These are phyloP conservation scores for Drosophila jambulina DNA, from an alignment of 1,140 invertebrate genomes.

Conservation along the genomic window DNA sequence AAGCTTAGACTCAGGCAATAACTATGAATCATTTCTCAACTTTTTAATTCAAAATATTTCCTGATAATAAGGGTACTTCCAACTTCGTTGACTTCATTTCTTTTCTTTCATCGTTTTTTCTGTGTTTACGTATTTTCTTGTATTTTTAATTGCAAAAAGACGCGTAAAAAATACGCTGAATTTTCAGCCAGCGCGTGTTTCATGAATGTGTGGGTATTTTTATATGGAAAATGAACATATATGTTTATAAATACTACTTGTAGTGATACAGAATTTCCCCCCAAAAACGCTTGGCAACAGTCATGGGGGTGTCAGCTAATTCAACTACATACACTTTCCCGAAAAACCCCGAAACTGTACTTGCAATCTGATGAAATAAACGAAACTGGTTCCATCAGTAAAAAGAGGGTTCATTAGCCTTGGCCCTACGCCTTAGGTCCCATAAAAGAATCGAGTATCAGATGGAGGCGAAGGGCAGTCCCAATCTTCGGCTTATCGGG, in stretches of 20 bases:
- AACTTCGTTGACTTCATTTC: neutral
- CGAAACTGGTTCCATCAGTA: slow-evolving; percentile 33
- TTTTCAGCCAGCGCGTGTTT: slow-evolving; percentile 69
- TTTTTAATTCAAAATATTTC: too few relatives aligned
- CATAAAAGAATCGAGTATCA: slow-evolving; percentile 8
- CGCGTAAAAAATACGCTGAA: slow-evolving; percentile 39
- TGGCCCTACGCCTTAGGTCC: slow-evolving; percentile 41
- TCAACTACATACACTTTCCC: slow-evolving; percentile 13
- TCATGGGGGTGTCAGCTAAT: slow-evolving; percentile 41
- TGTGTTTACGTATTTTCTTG: slow-evolving; percentile 59
- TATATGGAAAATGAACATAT: slow-evolving; percentile 55
- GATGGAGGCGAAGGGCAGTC: slow-evolving; percentile 35
- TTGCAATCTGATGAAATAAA: slow-evolving; percentile 33
- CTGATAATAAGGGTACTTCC: too few relatives aligned
- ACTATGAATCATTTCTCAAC: too few relatives aligned
- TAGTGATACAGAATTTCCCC: slow-evolving; percentile 31
- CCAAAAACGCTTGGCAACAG: slow-evolving; percentile 64
- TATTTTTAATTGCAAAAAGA: slow-evolving; percentile 64
- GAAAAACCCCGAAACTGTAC: slow-evolving; percentile 19
- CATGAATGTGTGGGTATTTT: slow-evolving; percentile 20
- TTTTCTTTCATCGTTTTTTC: neutral
- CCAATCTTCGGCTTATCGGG: slow-evolving; percentile 35
- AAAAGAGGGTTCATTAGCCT: slow-evolving; percentile 59
- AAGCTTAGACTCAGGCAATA: too few relatives aligned
- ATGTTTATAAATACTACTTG: slow-evolving; percentile 28